phyloP scores from a whole-genome alignment of 1,140 invertebrate genomes.

The Aphelenchoides besseyi region DNA sequence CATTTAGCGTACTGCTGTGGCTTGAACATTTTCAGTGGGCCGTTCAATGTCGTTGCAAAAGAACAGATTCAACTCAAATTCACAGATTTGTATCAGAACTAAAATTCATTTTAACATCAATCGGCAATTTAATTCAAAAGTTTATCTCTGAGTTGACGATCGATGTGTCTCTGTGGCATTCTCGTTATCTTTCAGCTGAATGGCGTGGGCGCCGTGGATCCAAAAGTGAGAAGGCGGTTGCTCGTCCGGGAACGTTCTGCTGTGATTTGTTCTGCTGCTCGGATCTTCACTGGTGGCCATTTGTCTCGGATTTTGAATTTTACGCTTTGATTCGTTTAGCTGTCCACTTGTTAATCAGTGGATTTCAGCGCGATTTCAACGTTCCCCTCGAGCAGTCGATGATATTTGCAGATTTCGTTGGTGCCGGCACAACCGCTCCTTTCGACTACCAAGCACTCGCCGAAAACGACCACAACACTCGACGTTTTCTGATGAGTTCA shows the following conservation, averaged over 20 bases:
- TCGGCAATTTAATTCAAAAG: background rate
- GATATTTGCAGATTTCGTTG: conserved; percentile 11
- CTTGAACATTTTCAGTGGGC: no score
- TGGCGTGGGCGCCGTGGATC: conserved; percentile 12
- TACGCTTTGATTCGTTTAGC: background rate
- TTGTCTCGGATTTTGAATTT: background rate
- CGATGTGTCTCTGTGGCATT: background rate
- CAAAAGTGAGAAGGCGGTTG: background rate
- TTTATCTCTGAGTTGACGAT: background rate
- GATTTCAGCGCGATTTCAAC: background rate
- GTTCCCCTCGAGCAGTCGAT: background rate
- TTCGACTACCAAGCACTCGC: background rate
- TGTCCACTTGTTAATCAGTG: background rate
- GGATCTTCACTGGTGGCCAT: background rate
- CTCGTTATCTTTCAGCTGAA: background rate
- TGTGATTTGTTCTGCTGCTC: background rate
- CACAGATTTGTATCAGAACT: background rate
- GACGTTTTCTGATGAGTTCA: conserved; percentile 13
- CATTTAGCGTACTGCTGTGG: no score
- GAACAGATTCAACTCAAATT: background rate
- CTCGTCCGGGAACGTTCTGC: conserved; percentile 3
- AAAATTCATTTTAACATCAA: background rate
- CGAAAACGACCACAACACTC: conserved; percentile 12
- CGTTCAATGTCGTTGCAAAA: no score
- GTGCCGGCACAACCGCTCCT: background rate